Percentiles rank a stretch among this genome's conserved stretches.
phyloP scores from a whole-genome alignment of 2,113 vertebrate species.

The Actinemys pallida region DNA sequence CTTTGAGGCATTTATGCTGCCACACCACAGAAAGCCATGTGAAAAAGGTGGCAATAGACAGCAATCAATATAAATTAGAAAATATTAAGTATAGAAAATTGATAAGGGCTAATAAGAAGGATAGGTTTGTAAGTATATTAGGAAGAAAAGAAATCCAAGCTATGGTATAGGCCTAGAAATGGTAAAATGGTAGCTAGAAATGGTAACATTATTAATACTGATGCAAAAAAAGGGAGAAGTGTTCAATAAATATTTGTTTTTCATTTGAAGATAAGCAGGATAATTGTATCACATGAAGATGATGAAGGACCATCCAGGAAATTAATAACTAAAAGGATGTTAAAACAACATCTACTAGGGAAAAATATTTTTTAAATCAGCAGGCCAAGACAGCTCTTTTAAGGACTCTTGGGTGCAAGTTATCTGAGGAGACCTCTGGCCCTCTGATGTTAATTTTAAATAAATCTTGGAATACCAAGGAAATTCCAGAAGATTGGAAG shows the following conservation, averaged over 20 bases:
- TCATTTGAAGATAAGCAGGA: too few species aligned
- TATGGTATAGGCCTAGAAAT: too few species aligned
- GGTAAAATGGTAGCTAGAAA: too few species aligned
- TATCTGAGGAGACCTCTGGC: not conserved
- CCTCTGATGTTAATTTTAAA: not conserved
- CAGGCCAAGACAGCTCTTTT: constrained; percentile 19
- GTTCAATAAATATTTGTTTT: too few species aligned
- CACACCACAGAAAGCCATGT: not conserved
- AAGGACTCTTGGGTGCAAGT: constrained; percentile 19
- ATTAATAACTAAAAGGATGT: constrained; percentile 30
- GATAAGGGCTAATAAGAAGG: constrained; percentile 28
- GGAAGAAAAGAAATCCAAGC: too few species aligned
- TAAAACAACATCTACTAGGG: constrained; percentile 37
- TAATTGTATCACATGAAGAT: not conserved
- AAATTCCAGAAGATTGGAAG: not conserved
- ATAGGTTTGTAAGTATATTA: not conserved
- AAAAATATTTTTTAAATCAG: constrained; percentile 30
- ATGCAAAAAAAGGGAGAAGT: too few species aligned
- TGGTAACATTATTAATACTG: too few species aligned
- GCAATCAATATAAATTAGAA: too few species aligned
- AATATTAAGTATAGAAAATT: not conserved
- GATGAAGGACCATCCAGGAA: constrained; percentile 10
- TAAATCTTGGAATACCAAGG: not conserved
- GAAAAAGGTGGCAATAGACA: too few species aligned
- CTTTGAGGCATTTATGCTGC: not conserved